Evolutionary conservation across 2,113 vertebrate genomes (phyloP).

Genomic region (Zapornia atra): DNA sequence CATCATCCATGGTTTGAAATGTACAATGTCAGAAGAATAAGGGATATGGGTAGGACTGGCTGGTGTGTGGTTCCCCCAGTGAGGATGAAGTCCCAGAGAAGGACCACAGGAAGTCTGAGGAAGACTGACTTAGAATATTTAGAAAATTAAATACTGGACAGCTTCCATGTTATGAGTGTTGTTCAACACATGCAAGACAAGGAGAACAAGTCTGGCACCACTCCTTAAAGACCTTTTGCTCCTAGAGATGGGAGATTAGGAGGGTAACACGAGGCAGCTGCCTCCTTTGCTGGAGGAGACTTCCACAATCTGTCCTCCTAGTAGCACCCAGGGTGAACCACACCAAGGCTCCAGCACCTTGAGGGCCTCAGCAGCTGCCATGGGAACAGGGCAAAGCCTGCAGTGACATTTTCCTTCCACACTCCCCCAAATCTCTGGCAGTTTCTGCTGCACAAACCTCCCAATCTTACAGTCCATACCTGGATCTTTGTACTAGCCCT

Average conservation of each 20-base stretch:
- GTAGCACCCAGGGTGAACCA: neutral
- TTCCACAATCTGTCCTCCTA: neutral
- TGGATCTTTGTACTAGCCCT: neutral
- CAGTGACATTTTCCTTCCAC: neutral
- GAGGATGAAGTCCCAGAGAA: neutral
- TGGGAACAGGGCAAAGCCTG: neutral
- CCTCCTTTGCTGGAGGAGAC: conserved; percentile 33
- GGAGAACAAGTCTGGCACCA: conserved; percentile 14
- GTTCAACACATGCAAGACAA: neutral
- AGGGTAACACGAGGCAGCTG: conserved; percentile 33
- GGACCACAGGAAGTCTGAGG: neutral
- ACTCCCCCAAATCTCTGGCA: neutral
- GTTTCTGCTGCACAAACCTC: neutral
- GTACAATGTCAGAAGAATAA: neutral
- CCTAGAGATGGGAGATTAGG: conserved; percentile 25
- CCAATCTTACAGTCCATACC: fast-evolving
- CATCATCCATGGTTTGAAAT: neutral
- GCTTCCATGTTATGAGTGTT: neutral
- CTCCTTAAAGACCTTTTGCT: neutral
- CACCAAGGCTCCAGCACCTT: neutral
- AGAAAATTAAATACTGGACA: conserved; percentile 4
- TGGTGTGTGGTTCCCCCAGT: neutral
- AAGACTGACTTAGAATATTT: neutral
- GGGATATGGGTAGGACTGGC: neutral
- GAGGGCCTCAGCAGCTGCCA: neutral